Conservation (phyloP, 2,888 invertebrate genomes). For the Melanophora roralis region DNA sequence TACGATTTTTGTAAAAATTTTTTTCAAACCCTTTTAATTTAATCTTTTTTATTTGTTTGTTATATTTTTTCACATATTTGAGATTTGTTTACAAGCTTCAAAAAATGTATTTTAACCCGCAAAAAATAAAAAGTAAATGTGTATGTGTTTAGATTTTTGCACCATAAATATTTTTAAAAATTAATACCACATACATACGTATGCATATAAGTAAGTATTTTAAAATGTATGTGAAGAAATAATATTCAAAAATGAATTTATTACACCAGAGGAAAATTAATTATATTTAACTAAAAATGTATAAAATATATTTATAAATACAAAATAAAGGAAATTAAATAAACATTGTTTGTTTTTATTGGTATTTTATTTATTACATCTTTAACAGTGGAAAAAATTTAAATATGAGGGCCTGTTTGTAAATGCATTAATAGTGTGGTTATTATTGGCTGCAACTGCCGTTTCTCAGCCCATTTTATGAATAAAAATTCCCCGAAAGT, state of each 20-base stretch:
- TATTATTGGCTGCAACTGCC: no score
- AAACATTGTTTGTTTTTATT: neutral
- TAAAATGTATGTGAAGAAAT: slow-evolving; percentile 24
- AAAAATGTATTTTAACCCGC: slow-evolving; percentile 27
- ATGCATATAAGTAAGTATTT: slow-evolving; percentile 6
- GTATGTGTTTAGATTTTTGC: slow-evolving; percentile 47
- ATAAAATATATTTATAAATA: slow-evolving; percentile 45
- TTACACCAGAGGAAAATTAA: neutral
- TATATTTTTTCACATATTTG: slow-evolving; percentile 16
- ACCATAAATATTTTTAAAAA: slow-evolving; percentile 42
- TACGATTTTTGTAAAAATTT: no score
- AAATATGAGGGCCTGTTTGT: no score
- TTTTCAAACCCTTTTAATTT: no score
- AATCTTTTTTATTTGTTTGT: slow-evolving; percentile 18
- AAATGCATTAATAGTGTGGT: no score
- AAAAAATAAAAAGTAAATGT: neutral
- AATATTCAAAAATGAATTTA: slow-evolving; percentile 52
- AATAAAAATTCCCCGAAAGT: no score
- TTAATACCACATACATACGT: neutral
- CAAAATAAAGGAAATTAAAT: slow-evolving; percentile 53
- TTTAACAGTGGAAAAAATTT: no score
- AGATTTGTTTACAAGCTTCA: slow-evolving; percentile 41
- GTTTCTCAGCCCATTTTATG: no score
- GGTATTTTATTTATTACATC: no score
- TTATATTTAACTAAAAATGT: slow-evolving; percentile 29